Percentiles rank a stretch among this genome's conserved stretches.
Conservation (phyloP, 2,113 vertebrate genomes). For the Elgaria multicarinata region DNA sequence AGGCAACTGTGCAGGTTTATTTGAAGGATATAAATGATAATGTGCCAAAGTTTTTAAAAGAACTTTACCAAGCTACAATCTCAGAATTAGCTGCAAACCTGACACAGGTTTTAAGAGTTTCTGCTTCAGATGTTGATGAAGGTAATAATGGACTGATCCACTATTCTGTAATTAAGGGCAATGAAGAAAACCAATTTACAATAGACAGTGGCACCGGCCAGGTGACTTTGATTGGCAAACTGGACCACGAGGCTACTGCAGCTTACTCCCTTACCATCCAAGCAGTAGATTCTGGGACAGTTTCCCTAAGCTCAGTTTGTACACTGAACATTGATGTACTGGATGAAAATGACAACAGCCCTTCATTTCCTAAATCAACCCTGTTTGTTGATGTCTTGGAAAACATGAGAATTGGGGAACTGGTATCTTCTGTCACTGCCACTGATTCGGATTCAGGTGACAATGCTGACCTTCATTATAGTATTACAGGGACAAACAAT, state of each 20-base stretch:
- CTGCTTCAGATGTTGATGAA: slow-evolving; percentile 95
- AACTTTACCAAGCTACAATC: slow-evolving; percentile 94
- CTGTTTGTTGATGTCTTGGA: slow-evolving; percentile 92
- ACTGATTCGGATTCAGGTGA: slow-evolving; percentile 91
- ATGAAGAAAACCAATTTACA: slow-evolving; percentile 90
- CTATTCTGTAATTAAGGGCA: slow-evolving; percentile 89
- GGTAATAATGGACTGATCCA: slow-evolving; percentile 90
- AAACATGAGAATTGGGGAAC: slow-evolving; percentile 95
- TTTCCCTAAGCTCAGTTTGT: slow-evolving; percentile 88
- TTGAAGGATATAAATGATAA: slow-evolving; percentile 97
- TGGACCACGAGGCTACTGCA: slow-evolving; percentile 92
- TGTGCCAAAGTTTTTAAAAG: slow-evolving; percentile 93
- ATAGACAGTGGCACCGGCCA: slow-evolving; percentile 90
- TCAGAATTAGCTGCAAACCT: slow-evolving; percentile 91
- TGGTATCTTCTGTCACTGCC: slow-evolving; percentile 93
- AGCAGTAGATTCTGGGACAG: slow-evolving; percentile 86
- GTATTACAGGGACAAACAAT: slow-evolving; percentile 91
- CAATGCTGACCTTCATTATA: slow-evolving; percentile 94
- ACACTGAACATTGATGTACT: slow-evolving; percentile 89
- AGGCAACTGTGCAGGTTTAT: slow-evolving; percentile 95
- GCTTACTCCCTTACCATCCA: slow-evolving; percentile 90
- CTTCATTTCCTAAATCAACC: slow-evolving; percentile 90
- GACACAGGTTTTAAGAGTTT: slow-evolving; percentile 93
- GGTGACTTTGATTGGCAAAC: slow-evolving; percentile 89
- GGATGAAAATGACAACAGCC: slow-evolving; percentile 96